Conservation (phyloP, 2,888 invertebrate genomes). For the Polyommatus icarus region DNA sequence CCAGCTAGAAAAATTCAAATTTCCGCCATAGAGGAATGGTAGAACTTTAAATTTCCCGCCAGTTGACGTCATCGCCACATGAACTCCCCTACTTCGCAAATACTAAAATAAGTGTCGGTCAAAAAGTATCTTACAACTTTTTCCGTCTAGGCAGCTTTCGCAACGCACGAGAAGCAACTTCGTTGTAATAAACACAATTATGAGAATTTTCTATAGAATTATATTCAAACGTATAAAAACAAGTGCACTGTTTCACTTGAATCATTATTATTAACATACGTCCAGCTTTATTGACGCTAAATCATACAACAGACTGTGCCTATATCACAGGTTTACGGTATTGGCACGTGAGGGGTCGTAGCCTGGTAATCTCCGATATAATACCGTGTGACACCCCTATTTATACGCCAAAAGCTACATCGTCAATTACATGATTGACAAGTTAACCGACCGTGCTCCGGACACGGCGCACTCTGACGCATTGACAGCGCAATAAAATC, state of each 20-base stretch:
- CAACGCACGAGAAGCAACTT: no score
- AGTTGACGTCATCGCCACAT: no score
- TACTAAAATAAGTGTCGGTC: no score
- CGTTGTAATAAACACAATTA: no score
- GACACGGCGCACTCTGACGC: slow-evolving; percentile 44
- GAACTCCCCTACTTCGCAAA: no score
- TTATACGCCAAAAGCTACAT: slow-evolving; percentile 55
- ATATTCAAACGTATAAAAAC: no score
- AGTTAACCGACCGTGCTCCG: slow-evolving; percentile 56
- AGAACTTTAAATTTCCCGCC: no score
- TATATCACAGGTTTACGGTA: slow-evolving; percentile 12
- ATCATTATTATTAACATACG: not conserved
- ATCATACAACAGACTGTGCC: not conserved
- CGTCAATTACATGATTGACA: slow-evolving; percentile 68
- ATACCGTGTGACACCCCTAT: slow-evolving; percentile 29
- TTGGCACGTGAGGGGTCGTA: not conserved
- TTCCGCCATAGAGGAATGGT: no score
- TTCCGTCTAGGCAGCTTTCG: no score
- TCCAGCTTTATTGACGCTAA: not conserved
- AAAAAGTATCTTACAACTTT: no score
- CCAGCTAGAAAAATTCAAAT: no score
- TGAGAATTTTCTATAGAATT: no score
- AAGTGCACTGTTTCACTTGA: not conserved
- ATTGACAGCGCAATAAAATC: slow-evolving; percentile 45
- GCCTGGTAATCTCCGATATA: slow-evolving; percentile 31